A percentile compares a stretch with the other conserved stretches of the same genome.
phyloP scores from a whole-genome alignment of 2,797 vertebrate genomes.

The Yasuhikotakia modesta region DNA sequence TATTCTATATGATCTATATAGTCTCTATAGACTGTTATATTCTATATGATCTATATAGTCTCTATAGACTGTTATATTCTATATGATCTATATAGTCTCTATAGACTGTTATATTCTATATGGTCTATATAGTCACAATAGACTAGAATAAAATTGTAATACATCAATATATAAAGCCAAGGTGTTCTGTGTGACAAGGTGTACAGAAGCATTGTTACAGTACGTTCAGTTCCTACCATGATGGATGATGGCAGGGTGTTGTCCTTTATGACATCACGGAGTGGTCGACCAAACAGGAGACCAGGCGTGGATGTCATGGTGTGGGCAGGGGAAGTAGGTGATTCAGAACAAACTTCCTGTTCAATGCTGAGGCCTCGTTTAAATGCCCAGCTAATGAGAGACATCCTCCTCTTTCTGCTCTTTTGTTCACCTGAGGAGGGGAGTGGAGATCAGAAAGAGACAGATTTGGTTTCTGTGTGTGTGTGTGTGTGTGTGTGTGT shows the following conservation, averaged over 20 bases:
- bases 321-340: constrained; percentile 61
- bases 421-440: constrained; percentile 54
- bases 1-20: too few relatives aligned
- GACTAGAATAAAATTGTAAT: not conserved
- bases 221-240: constrained; percentile 74
- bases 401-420: constrained; percentile 86
- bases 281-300: constrained; percentile 83
- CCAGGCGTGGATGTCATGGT: constrained; percentile 72
- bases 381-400: constrained; percentile 91
- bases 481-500: too few relatives aligned
- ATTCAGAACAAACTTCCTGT: constrained; percentile 69
- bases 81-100: too few relatives aligned
- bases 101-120: too few relatives aligned
- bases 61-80: too few relatives aligned
- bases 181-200: not conserved
- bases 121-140: too few relatives aligned
- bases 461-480: too few relatives aligned
- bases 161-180: too few relatives aligned
- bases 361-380: constrained; percentile 84
- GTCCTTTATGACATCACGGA: constrained; percentile 81
- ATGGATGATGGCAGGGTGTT: constrained; percentile 85
- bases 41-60: too few relatives aligned
- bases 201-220: not conserved
- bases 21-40: too few relatives aligned
- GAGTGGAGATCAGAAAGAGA: too few relatives aligned